A percentile compares a stretch with the other conserved stretches of the same genome.
Evolutionary conservation across 2,888 invertebrate species (phyloP).

Genomic region (Nephrotoma flavescens): DNA sequence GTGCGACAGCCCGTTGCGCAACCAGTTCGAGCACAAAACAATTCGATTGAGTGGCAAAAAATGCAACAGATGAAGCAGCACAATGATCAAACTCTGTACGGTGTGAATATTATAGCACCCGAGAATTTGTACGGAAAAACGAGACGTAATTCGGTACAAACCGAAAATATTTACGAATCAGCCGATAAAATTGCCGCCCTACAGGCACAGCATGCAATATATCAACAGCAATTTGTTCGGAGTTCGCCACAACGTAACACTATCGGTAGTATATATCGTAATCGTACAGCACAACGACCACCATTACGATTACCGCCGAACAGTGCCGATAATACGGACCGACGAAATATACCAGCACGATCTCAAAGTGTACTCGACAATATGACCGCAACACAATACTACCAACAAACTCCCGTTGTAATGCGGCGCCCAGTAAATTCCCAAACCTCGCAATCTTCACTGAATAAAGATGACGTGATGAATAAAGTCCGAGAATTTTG

Average conservation of each 20-base stretch:
- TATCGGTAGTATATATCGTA: conserved; percentile 21
- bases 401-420: conserved; percentile 13
- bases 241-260: conserved; percentile 27
- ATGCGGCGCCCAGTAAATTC: conserved; percentile 9
- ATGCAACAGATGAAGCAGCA: conserved; percentile 27
- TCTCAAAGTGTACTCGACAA: conserved; percentile 28
- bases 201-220: neutral
- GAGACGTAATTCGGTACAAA: conserved; percentile 4
- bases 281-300: conserved; percentile 16
- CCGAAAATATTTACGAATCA: conserved; percentile 16
- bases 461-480: conserved; percentile 25
- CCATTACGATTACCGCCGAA: neutral
- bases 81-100: conserved; percentile 22
- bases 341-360: conserved; percentile 17
- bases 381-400: conserved; percentile 12
- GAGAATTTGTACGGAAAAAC: conserved; percentile 3
- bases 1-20: conserved; percentile 1
- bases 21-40: conserved; percentile 13
- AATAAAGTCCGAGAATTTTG: conserved; percentile 30
- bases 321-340: neutral
- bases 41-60: conserved; percentile 25
- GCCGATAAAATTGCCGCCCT: conserved; percentile 1
- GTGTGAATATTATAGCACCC: neutral
- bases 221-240: conserved; percentile 17
- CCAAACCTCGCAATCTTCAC: neutral